Percentiles rank a stretch among this genome's conserved stretches.
Evolutionary conservation across 2,113 vertebrate species (phyloP).

Genomic region (Dicerorhinus sumatrensis): DNA sequence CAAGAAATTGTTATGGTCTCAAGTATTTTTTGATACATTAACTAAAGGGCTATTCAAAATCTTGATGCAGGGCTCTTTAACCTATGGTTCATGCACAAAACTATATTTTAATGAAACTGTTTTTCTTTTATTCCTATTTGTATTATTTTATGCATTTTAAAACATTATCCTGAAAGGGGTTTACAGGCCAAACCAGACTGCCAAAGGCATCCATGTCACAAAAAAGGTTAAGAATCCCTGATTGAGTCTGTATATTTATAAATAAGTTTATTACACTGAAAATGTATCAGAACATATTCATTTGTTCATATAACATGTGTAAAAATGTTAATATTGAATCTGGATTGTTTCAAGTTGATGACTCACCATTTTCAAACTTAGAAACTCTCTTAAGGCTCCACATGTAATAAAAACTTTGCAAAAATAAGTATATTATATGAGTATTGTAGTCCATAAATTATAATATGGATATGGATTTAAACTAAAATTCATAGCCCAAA

Average conservation of each 20-base stretch:
- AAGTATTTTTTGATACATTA: conserved; percentile 45
- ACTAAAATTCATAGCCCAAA: conserved; percentile 35
- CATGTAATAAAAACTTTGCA: background rate
- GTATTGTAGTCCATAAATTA: background rate
- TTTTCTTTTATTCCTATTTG: background rate
- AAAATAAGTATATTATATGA: background rate
- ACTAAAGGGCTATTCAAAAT: conserved; percentile 65
- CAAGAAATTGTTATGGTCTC: background rate
- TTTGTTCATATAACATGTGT: background rate
- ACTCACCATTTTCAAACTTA: conserved; percentile 31
- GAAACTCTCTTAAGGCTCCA: conserved; percentile 2
- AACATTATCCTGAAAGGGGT: background rate
- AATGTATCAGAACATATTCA: conserved; percentile 28
- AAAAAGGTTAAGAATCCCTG: background rate
- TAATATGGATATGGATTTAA: background rate
- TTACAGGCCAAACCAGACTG: background rate
- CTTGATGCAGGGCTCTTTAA: background rate
- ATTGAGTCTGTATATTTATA: background rate
- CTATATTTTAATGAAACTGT: conserved; percentile 36
- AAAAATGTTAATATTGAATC: conserved; percentile 38
- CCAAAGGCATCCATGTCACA: background rate
- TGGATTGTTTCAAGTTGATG: conserved; percentile 1
- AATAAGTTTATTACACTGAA: conserved; percentile 21
- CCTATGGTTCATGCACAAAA: background rate
- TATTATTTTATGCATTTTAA: conserved; percentile 49